Base-by-base conservation (phyloP, 1,140 invertebrate species). In the Cydia splendana region DNA sequence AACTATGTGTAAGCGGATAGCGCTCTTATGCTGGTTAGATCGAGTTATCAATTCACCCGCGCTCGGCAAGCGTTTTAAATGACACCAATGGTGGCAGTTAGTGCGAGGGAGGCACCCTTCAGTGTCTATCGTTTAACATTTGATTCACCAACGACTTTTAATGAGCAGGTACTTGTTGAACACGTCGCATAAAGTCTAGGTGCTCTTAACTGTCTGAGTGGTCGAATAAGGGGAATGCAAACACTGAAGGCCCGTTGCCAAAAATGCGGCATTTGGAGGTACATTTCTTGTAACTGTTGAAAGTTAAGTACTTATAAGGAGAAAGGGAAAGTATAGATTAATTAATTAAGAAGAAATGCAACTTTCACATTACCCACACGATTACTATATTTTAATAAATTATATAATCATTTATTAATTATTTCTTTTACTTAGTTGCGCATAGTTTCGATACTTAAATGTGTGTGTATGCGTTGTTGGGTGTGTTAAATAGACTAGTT, bases 101-200 rank as follows among this genome's bases (percentile, higher is more conserved):
- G 73, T 75, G 81, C 34, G 79, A 75, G 62, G 18, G 69, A 75
- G 75, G 77, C 75, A 45, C 30, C 69, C 77, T 77, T 75, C 77
- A 77, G 77, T 79, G 71, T 76, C 77, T 77, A 78, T 80, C 80
- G 74, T 77, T 80, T 78, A 71, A 77, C 71, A 77, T 71, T 45
- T 81, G 78, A 80, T 83, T 81, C 78, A 79, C 78, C 69, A 75
- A 75, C 74, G 71, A 65, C 75, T 78, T 48, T 77, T 81, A 80
- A 81, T 81, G 76, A 83, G 80, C n/a, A 78, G 80, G 65, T 77
- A 81, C 79, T 62, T 62, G 57, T 62, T 62, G 57, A 62, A n/a
- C 57, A 24, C 20, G 57, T 62, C 20, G 57, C 57, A 24, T 62
- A 62, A 62, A 24, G 20, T 62, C 57, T 62, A 62, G 20, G 20